Conservation (phyloP, 2,113 vertebrate species). For the Setophaga kirtlandii region DNA sequence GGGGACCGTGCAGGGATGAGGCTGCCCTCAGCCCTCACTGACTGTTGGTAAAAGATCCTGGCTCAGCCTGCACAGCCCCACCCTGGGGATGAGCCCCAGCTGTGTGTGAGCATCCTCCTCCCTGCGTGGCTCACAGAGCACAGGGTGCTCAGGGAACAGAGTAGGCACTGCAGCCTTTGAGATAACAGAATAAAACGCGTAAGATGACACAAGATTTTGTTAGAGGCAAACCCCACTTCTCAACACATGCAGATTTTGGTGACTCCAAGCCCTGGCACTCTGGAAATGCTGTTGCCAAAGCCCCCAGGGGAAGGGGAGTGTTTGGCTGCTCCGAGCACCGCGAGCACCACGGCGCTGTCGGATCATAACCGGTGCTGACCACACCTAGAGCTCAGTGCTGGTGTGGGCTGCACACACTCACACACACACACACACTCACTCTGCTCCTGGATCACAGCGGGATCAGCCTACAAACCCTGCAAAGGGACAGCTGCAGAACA, state of each 20-base stretch:
- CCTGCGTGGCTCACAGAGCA: accelerated
- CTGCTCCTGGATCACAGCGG: background rate
- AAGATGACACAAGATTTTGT: background rate
- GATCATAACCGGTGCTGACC: slow-evolving; percentile 73
- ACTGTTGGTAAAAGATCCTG: background rate
- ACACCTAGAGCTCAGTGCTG: slow-evolving; percentile 84
- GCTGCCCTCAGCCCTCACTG: background rate
- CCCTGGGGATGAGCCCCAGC: background rate
- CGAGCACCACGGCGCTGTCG: slow-evolving; percentile 46
- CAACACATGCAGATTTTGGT: background rate
- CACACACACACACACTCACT: background rate
- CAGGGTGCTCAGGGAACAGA: background rate
- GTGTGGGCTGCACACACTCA: slow-evolving; percentile 48
- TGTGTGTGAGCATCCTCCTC: background rate
- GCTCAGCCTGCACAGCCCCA: background rate
- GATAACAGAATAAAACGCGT: background rate
- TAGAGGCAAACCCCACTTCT: background rate
- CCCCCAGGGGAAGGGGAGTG: background rate
- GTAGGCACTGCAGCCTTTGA: background rate
- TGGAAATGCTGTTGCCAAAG: background rate
- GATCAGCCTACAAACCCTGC: background rate
- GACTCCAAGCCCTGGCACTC: background rate
- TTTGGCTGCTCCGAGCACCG: background rate
- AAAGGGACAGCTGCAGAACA: background rate
- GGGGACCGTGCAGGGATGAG: accelerated